Conservation (phyloP, 2,113 vertebrate genomes). For the Megaptera novaeangliae region DNA sequence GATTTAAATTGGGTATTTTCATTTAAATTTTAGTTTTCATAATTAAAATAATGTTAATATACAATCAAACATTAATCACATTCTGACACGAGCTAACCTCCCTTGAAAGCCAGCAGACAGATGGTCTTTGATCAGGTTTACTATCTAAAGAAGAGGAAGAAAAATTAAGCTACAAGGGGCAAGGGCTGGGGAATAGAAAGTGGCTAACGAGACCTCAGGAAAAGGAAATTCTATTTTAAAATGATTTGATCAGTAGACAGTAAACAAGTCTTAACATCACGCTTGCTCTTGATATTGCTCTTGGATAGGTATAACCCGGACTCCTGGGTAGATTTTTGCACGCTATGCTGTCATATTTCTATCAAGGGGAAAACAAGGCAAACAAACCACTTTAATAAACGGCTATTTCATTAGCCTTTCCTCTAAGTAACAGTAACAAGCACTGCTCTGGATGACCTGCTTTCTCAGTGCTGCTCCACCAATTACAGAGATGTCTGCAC, state of each 20-base stretch:
- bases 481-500: background rate
- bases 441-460: background rate
- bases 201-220: background rate
- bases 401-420: background rate
- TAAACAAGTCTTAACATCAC: background rate
- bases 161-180: background rate
- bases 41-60: constrained; percentile 62
- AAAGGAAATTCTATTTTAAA: constrained; percentile 29
- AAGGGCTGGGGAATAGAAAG: background rate
- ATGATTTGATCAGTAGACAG: background rate
- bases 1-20: constrained; percentile 43
- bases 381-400: constrained; percentile 16
- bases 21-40: constrained; percentile 61
- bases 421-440: background rate
- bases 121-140: constrained; percentile 58
- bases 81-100: constrained; percentile 33
- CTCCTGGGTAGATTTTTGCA: background rate
- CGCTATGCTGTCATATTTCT: background rate
- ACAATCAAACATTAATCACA: constrained; percentile 47
- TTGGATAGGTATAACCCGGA: background rate
- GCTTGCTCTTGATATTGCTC: background rate
- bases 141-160: constrained; percentile 39
- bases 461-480: background rate
- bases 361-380: constrained; percentile 18
- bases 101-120: constrained; percentile 37